A percentile compares a stretch with the other conserved stretches of the same genome.
Evolutionary conservation across 2,888 invertebrate species (phyloP).

Genomic region (Rotaria magnacalcarata): DNA sequence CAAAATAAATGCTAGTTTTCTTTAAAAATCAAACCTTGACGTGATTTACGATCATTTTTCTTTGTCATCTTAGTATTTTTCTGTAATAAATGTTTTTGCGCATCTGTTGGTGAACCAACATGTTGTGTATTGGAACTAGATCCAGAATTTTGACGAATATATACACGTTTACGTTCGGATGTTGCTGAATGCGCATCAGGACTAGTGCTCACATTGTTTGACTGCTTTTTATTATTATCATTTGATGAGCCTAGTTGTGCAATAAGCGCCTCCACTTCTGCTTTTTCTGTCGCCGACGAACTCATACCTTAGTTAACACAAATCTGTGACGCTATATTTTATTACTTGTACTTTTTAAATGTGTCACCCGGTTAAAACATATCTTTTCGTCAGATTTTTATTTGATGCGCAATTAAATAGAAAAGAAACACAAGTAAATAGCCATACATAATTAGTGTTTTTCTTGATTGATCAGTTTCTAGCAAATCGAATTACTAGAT

Average conservation of each 20-base stretch:
- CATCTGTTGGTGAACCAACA: not conserved
- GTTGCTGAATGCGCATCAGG: not conserved
- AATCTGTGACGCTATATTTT: not conserved
- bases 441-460: not conserved
- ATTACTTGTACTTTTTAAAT: not conserved
- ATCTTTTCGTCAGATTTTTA: not conserved
- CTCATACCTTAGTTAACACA: not conserved
- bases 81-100: not conserved
- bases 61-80: not conserved
- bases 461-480: too few species aligned
- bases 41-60: conserved; percentile 18
- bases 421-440: not conserved
- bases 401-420: not conserved
- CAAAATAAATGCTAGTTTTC: too few species aligned
- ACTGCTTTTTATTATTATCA: not conserved
- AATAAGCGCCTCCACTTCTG: not conserved
- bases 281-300: not conserved
- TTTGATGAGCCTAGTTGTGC: not conserved
- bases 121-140: not conserved
- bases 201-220: not conserved
- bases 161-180: conserved; percentile 2
- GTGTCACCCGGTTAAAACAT: not conserved
- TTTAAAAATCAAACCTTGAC: not conserved
- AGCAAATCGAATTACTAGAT: too few species aligned
- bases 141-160: conserved; percentile 12